phyloP scores from a whole-genome alignment of 1,140 invertebrate species.

The Brachionus rubens region DNA sequence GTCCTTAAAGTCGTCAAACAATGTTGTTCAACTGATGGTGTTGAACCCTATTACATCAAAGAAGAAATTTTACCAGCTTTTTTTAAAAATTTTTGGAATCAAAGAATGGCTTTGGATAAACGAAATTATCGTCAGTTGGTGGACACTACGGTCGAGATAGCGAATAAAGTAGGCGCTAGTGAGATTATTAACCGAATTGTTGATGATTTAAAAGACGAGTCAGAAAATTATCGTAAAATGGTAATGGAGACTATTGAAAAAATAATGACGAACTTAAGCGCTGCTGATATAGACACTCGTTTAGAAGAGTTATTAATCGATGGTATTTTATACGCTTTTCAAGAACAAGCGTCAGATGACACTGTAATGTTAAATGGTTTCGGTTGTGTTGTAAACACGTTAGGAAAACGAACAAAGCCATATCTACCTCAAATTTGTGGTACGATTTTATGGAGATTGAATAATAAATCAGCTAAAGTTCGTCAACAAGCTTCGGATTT shows the following conservation, averaged over 20 bases:
- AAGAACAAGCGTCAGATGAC: conserved; percentile 99
- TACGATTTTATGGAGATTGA: conserved; percentile 97
- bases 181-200: conserved; percentile 98
- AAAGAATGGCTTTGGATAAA: conserved; percentile 95
- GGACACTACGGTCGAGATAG: conserved; percentile 98
- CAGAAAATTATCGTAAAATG: conserved; percentile 99
- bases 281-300: conserved; percentile 92
- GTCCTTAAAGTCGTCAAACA: conserved; percentile 99
- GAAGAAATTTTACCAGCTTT: conserved; percentile 97
- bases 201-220: conserved; percentile 98
- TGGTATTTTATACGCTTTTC: conserved; percentile 97
- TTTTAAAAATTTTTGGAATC: conserved; percentile 99
- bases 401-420: conserved; percentile 93
- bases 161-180: conserved; percentile 91
- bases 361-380: conserved; percentile 99
- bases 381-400: conserved; percentile 94
- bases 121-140: conserved; percentile 95
- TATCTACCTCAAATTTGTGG: conserved; percentile 99
- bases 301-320: conserved; percentile 98
- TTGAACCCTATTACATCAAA: conserved; percentile 97
- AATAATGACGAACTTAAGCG: conserved; percentile 91
- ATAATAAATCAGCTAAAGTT: conserved; percentile 99
- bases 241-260: conserved; percentile 99
- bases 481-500: conserved; percentile 98
- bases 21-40: conserved; percentile 99